phyloP scores from a whole-genome alignment of 2,797 vertebrate genomes.

The Hoplostethus atlanticus region DNA sequence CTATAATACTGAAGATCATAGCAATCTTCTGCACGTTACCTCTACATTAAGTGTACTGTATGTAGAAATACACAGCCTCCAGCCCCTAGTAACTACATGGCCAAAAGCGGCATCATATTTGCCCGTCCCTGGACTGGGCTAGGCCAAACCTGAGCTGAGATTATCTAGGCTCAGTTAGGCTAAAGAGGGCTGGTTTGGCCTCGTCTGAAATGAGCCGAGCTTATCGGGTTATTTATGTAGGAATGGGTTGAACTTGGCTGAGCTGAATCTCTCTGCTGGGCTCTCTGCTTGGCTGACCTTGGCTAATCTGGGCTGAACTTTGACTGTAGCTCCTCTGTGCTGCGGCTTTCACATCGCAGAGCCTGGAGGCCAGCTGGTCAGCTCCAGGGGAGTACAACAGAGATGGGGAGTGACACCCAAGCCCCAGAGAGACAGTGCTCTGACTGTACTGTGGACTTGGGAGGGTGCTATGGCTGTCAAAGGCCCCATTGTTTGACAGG shows the following conservation, averaged over 20 bases:
- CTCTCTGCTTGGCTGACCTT: slow-evolving; percentile 60
- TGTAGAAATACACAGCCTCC: background rate
- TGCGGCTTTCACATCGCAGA: slow-evolving; percentile 67
- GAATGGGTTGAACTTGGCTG: slow-evolving; percentile 31
- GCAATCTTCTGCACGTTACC: background rate
- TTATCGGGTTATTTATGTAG: slow-evolving; percentile 62
- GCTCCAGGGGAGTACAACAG: slow-evolving; percentile 78
- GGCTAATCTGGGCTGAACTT: slow-evolving; percentile 63
- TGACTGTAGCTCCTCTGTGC: slow-evolving; percentile 76
- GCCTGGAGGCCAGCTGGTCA: slow-evolving; percentile 79
- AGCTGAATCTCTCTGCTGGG: background rate
- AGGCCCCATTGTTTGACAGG: slow-evolving; percentile 82
- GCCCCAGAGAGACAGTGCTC: slow-evolving; percentile 82
- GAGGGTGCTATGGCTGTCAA: slow-evolving; percentile 74
- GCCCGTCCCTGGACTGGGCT: background rate
- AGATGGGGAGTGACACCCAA: slow-evolving; percentile 81
- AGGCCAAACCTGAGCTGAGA: slow-evolving; percentile 16
- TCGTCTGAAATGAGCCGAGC: slow-evolving; percentile 39
- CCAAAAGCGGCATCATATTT: slow-evolving; percentile 15
- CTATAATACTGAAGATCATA: background rate
- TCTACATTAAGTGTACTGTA: background rate
- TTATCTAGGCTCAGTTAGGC: slow-evolving; percentile 22
- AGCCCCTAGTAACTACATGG: slow-evolving; percentile 7
- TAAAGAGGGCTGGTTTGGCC: slow-evolving; percentile 37
- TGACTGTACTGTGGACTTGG: slow-evolving; percentile 74